Evolutionary conservation across 2,797 vertebrate species (phyloP).

Genomic region (Tenualosa ilisha): DNA sequence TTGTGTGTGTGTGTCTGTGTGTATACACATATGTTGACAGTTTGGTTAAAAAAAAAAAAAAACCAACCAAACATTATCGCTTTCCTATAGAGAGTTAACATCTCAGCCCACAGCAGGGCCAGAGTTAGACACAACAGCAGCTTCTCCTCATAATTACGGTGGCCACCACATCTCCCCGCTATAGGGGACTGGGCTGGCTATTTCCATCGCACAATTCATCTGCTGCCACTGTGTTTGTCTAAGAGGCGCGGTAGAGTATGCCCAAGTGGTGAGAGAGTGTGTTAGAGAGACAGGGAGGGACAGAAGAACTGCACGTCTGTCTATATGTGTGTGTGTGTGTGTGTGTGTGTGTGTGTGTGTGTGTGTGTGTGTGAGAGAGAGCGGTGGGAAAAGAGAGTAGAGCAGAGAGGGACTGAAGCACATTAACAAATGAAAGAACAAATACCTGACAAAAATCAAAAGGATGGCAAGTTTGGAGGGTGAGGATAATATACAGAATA

Average conservation of each 20-base stretch:
- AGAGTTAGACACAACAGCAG: conserved; percentile 38
- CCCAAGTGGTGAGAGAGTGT: not conserved
- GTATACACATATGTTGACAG: not conserved
- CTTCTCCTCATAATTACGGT: conserved; percentile 41
- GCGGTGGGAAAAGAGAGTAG: not conserved
- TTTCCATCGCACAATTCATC: conserved; percentile 46
- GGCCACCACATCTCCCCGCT: conserved; percentile 34
- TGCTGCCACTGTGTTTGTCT: conserved; percentile 47
- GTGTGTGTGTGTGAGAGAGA: not conserved
- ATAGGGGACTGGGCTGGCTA: conserved; percentile 43
- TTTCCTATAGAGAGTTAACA: conserved; percentile 23
- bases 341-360: not conserved
- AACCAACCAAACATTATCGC: not conserved
- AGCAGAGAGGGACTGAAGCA: not conserved
- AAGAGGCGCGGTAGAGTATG: conserved; percentile 33
- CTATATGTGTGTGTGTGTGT: not conserved
- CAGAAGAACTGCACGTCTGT: not conserved
- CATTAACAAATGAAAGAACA: not conserved
- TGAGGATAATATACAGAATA: not conserved
- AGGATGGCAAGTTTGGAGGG: not conserved
- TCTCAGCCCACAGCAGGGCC: conserved; percentile 22
- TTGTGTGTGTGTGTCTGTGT: not conserved
- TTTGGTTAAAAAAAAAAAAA: not conserved
- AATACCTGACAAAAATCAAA: not conserved
- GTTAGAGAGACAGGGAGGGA: not conserved